phyloP scores from a whole-genome alignment of 2,797 vertebrate genomes.

The Pangasius sanitwongsei region DNA sequence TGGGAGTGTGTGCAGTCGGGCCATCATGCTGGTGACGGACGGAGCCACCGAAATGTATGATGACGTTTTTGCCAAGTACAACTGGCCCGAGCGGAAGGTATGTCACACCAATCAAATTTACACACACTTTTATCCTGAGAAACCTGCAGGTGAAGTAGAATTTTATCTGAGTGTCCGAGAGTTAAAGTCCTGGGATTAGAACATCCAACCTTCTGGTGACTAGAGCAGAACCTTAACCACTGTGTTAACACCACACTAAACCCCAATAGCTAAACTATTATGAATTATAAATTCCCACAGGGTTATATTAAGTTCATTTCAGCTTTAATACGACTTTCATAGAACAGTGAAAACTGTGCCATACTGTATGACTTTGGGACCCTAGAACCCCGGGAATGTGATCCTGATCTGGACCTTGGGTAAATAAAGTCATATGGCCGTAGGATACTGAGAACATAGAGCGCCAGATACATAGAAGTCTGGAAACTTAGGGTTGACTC shows the following conservation, averaged over 20 bases:
- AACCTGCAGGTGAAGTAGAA: not conserved
- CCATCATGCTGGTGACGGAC: conserved; percentile 97
- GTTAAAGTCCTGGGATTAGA: not conserved
- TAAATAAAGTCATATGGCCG: not conserved
- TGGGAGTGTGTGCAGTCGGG: conserved; percentile 95
- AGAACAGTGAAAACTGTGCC: not conserved
- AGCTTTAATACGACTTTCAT: not conserved
- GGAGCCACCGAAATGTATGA: conserved; percentile 94
- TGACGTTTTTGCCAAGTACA: conserved; percentile 92
- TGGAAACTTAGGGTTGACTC: not conserved
- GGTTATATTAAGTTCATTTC: not conserved
- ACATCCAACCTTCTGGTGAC: not conserved
- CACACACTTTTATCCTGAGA: not conserved
- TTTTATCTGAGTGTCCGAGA: too few species aligned
- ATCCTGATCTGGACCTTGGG: not conserved
- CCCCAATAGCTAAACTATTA: not conserved
- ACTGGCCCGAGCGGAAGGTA: conserved; percentile 97
- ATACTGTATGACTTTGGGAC: not conserved
- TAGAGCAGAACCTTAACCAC: not conserved
- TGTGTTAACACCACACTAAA: not conserved
- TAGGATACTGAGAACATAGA: not conserved
- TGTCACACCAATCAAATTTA: conserved; percentile 44
- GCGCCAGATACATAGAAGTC: not conserved
- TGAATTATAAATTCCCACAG: not conserved
- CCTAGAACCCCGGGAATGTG: not conserved